phyloP scores from a whole-genome alignment of 2,797 vertebrate genomes.

The Coracias cyanogaster region DNA sequence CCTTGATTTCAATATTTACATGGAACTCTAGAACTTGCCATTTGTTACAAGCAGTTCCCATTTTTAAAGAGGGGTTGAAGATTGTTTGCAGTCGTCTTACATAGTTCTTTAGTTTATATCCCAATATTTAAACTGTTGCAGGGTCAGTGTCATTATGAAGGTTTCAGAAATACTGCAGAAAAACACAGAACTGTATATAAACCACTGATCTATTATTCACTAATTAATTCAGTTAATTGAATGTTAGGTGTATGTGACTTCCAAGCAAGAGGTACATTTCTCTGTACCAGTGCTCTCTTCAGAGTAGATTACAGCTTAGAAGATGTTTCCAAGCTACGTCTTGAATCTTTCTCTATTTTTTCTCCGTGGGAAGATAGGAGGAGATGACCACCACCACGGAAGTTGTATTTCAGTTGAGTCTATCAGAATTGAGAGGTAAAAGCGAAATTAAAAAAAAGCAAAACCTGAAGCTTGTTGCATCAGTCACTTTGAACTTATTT shows the following conservation, averaged over 20 bases:
- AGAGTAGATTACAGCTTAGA: background rate
- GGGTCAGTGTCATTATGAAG: background rate
- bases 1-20: background rate
- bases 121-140: background rate
- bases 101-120: background rate
- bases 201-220: background rate
- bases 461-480: slow-evolving; percentile 38
- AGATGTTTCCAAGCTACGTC: background rate
- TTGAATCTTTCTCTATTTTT: background rate
- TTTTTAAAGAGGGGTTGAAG: background rate
- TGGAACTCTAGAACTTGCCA: background rate
- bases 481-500: slow-evolving; percentile 56
- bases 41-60: background rate
- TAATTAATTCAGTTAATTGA: background rate
- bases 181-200: background rate
- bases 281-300: background rate
- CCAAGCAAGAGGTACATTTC: background rate
- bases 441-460: background rate
- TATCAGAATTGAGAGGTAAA: background rate
- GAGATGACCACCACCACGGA: background rate
- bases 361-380: fast-evolving
- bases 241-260: background rate
- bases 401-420: background rate
- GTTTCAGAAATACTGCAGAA: background rate
- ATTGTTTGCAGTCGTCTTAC: background rate